Evolutionary conservation across 2,113 vertebrate genomes (phyloP), one percentile per base, ranked within the genome.

Genomic region (Psephotus haematonotus): DNA sequence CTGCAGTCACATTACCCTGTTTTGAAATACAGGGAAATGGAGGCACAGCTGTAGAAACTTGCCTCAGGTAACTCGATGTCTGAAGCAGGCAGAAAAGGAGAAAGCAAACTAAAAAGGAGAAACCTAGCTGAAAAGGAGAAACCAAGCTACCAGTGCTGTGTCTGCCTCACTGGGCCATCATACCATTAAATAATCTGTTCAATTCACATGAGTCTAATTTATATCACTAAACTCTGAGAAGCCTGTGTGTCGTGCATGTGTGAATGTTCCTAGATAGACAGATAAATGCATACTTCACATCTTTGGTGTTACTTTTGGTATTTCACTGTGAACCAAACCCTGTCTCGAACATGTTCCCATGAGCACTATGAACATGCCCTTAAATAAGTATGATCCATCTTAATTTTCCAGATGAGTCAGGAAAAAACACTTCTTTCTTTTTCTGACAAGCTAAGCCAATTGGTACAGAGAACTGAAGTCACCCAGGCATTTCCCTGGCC

Each of bases 181-280:
- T 35, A 10, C 12, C 31, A 5, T 47, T 64, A 59, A 43, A 37
- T 46, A 59, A 59, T 62, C 47, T 59, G 11, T 55, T 88, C 27
- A 46, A 0, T 59, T 82, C 77, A 41, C 25, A 47, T 37, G 50
- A 86, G 29, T 24, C 29, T 41, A 24, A 83, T 94, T 76, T 43
- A 6, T 60, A 20, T 47, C 64, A 37, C 60, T 62, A 28, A 47
- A 50, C 62, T 88, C 23, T 13, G 14, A 35, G 63, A 72, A 63
- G 31, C 4, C 13, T 1, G 2, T 44, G 77, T 78, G 39, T 35
- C 0, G 0, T 33, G 25, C 13, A 5, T 5, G 20, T 17, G n/a
- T 46, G 46, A 49, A 1, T 37, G 67, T 70, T 55, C 57, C 82
- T 49, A 69, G 68, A 19, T 20, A 43, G 87, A 47, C 17, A 80